Evolutionary conservation across 2,113 vertebrate species (phyloP), one percentile per base, ranked within the genome.

Genomic region (Ceyx cyanopectus): DNA sequence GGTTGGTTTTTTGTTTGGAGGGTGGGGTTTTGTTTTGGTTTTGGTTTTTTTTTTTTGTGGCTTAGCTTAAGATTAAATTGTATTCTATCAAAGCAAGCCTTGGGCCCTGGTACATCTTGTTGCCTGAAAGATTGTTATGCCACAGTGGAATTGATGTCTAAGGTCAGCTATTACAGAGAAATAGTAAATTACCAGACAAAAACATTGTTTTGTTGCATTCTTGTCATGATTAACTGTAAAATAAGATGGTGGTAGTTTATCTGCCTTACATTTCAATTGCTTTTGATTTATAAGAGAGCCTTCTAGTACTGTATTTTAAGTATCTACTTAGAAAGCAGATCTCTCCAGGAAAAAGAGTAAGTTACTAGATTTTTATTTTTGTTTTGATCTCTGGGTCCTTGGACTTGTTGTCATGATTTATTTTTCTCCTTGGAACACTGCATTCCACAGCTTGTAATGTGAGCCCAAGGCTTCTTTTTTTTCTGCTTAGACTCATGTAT

Each of bases 371-470:
- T 88, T 68, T 79, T 81, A 8, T 66, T 87, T 87, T 92, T 81
- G 58, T 40, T 96, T 92, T 74, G 45, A 54, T 85, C 50, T 75
- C 32, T 58, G 27, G 22, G 76, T 92, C 85, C 57, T 95, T 94
- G 75, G 57, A 3, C 63, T 74, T 78, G 63, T 74, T 78, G 67
- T 86, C 11, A 3, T 79, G 81, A 94, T 96, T 94, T 92, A 84
- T 91, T 92, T 86, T 93, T 75, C 85, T 87, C 54, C 66, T 57
- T 92, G 84, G 94, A 95, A 94, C 1, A 0, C 88, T 66, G 48
- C 93, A 97, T 97, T 97, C 95, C 81, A 76, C 45, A 88, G n/a
- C 72, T 89, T 87, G 78, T 95, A 95, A 96, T 87, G 54, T 86
- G 88, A 96, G 45, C 86, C 61, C 70, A 88, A 73, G 93, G 87